Conservation (phyloP, 2,797 vertebrate species). For the Xerus rutilus region DNA sequence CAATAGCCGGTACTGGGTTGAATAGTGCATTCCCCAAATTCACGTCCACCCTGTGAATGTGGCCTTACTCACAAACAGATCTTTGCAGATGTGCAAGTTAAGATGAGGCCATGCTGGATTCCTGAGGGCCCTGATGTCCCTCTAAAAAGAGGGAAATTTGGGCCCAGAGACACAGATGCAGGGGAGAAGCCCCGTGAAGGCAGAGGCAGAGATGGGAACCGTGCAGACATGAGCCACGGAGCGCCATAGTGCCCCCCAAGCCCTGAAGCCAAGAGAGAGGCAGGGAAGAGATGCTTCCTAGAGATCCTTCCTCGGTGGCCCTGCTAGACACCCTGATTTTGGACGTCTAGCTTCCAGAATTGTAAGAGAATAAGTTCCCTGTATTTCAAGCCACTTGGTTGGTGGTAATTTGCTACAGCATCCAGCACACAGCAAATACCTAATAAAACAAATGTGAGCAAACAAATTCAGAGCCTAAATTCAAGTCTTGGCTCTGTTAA, state of each 20-base stretch:
- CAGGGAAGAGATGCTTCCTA: not conserved
- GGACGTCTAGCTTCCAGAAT: not conserved
- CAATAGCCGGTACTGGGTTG: not conserved
- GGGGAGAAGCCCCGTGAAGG: not conserved
- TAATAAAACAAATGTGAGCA: not conserved
- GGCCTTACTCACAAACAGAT: not conserved
- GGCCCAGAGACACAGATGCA: not conserved
- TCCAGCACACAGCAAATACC: not conserved
- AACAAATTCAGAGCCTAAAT: not conserved
- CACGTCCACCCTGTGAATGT: not conserved
- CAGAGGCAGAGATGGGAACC: not conserved
- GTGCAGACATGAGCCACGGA: not conserved
- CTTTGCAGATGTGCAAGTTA: not conserved
- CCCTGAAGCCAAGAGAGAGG: not conserved
- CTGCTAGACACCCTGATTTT: not conserved
- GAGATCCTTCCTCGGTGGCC: not conserved
- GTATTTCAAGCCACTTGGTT: not conserved
- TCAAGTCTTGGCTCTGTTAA: not conserved
- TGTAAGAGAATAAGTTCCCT: not conserved
- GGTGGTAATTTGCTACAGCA: not conserved
- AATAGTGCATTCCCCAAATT: not conserved
- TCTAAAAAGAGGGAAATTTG: not conserved
- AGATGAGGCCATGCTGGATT: not conserved
- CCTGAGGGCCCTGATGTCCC: not conserved
- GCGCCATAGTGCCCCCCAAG: accelerated